Evolutionary conservation across 2,888 invertebrate genomes (phyloP), one percentile per base, ranked within the genome.

Genomic region (Teleiodes luculella): DNA sequence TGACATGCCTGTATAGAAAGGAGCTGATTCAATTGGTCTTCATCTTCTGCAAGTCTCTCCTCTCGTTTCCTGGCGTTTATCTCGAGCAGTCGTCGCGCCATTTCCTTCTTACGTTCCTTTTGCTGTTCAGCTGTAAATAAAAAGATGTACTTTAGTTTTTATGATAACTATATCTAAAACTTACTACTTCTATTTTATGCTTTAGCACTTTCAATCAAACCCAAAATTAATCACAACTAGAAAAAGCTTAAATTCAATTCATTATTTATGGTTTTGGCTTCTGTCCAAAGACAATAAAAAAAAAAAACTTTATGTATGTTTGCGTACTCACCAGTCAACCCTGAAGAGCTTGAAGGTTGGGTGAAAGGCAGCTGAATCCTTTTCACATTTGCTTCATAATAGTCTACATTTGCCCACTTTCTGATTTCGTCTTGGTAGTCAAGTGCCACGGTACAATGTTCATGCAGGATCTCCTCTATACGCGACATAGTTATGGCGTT

Each of bases 41-140:
- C 97, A 72, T 98, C 97, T 72, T 96, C 96, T 3, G 94, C 94
- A 28, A 98, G 86, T 73, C 95, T 93, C 76, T 97, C 97, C 69
- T 96, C 95, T 61, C 97, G 90, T 74, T 97, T 95, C 49, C 96
- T 92, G 0, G 96, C 96, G 78, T 97, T 97, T 51, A 97, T 95
- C 83, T 98, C 97, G 48, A 96, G 92, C 52, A 98, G 85, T 20
- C 97, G 91, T 39, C 94, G 90, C 0, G 97, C 96, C 74, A 97
- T 91, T 76, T 97, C 97, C 54, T 94, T 93, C 63, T 97, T 94
- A 57, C 96, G 91, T 74, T 97, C 97, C 70, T 95, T 94, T 78
- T 96, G 96, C 70, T 96, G 96, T 73, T 96, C 96, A 52, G 93
- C 93, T 80, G 54, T 1, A 63, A 65, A 30, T 33, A 1, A 10